Evolutionary conservation across 2,113 vertebrate species (phyloP).

Genomic region (Vombatus ursinus): DNA sequence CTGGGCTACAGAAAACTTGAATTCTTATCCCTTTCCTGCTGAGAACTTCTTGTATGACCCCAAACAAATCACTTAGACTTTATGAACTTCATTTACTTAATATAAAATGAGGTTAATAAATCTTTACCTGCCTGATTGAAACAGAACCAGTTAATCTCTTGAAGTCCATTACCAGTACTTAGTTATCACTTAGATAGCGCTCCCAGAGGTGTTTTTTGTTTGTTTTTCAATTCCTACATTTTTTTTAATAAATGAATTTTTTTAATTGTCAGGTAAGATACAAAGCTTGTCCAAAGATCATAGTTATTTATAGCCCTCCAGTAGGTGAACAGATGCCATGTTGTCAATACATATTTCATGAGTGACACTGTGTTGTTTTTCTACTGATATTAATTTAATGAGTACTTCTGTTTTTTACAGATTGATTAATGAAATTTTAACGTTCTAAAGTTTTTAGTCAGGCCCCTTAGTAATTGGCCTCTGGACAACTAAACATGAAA

Average conservation of each 20-base stretch:
- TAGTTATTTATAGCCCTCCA: constrained; percentile 8
- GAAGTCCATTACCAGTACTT: background rate
- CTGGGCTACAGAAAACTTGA: background rate
- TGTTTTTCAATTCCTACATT: background rate
- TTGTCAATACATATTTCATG: constrained; percentile 25
- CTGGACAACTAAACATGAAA: constrained; percentile 24
- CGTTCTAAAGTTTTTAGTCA: background rate
- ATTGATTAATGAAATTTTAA: constrained; percentile 61
- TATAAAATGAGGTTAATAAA: background rate
- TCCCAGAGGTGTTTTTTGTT: background rate
- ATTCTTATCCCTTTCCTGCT: background rate
- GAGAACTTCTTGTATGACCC: background rate
- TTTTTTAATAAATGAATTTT: background rate
- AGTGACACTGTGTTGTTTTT: constrained; percentile 39
- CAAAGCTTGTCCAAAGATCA: constrained; percentile 1
- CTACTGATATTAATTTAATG: constrained; percentile 54
- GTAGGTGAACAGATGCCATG: constrained; percentile 31
- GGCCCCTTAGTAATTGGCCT: constrained; percentile 43
- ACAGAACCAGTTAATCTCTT: background rate
- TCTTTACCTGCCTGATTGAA: background rate
- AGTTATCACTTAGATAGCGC: background rate
- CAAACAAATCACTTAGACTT: background rate
- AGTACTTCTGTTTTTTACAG: constrained; percentile 15
- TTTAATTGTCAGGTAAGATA: constrained; percentile 7
- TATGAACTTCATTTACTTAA: too few relatives aligned